Evolutionary conservation across 2,797 vertebrate species (phyloP), one percentile per base, ranked within the genome.

Genomic region (Chrysocyon brachyurus): DNA sequence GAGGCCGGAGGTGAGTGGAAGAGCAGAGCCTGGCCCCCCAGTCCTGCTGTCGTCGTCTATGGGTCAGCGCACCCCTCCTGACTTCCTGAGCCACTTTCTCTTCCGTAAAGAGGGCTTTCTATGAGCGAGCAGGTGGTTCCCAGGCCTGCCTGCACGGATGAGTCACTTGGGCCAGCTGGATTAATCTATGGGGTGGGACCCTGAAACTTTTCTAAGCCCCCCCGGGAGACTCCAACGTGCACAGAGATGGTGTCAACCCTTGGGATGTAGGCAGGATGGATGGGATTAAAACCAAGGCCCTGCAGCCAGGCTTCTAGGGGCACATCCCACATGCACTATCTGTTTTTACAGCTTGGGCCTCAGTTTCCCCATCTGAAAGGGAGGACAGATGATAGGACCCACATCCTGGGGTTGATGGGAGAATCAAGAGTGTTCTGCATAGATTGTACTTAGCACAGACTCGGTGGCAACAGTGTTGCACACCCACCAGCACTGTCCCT

Each of bases 351-450:
- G 46, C 61, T 59, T 63, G 63, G 10, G 40, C 33, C 83, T 54
- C 75, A 22, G 83, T 57, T 68, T 92, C 87, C 52, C 86, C 61
- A 17, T 73, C 31, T 68, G 59, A 57, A 73, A 93, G 26, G 56
- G 12, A 92, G 61, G 33, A 78, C 22, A 40, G 49, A 61, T 57
- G 64, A 24, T 2, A 64, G 68, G 26, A 82, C 64, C 21, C 33
- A 15, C 16, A 59, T 2, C 28, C 64, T 16, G 24, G 21, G 33
- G 56, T 12, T 52, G 56, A 28, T 0, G 68, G 31, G 72, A 70
- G 52, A 28, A 64, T 40, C 36, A 78, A 12, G 28, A 9, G n/a
- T 6, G 0, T 31, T 70, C 54, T 14, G 0, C 0, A 0, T 49
- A 61, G 72, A 9, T 2, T 1, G 12, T 10, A 49, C 19, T 31